Evolutionary conservation across 2,888 invertebrate genomes (phyloP).

Genomic region (Tenodera sinensis): DNA sequence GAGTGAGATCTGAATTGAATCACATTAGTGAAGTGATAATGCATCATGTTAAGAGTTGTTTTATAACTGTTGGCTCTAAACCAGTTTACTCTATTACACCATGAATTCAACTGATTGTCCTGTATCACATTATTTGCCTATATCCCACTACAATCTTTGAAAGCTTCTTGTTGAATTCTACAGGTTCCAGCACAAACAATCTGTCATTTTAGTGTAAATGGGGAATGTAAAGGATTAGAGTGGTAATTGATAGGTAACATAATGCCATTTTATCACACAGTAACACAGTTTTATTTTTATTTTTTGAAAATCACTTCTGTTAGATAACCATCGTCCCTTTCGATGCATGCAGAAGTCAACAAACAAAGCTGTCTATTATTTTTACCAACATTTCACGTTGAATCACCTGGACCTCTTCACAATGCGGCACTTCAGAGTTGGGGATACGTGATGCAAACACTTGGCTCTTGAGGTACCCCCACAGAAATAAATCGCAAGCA

Average conservation of each 20-base stretch:
- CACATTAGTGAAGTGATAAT: too few relatives aligned
- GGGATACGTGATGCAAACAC: background rate
- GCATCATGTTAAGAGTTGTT: too few relatives aligned
- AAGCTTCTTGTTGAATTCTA: too few relatives aligned
- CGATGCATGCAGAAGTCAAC: background rate
- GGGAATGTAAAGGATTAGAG: background rate
- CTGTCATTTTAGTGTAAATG: too few relatives aligned
- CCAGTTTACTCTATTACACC: too few relatives aligned
- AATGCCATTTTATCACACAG: background rate
- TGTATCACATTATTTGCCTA: too few relatives aligned
- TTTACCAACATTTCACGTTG: background rate
- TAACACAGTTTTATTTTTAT: background rate
- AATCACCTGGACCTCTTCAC: background rate
- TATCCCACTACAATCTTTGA: too few relatives aligned
- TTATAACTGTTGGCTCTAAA: too few relatives aligned
- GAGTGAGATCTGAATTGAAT: too few relatives aligned
- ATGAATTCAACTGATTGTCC: too few relatives aligned
- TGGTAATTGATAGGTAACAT: background rate
- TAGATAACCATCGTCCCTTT: background rate
- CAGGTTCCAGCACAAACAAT: too few relatives aligned
- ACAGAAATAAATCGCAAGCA: background rate
- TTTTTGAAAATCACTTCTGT: background rate
- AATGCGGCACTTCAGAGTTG: background rate
- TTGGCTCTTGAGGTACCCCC: too few relatives aligned
- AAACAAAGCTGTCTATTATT: background rate